Percentiles rank a stretch among this genome's conserved stretches.
Conservation (phyloP, 2,797 vertebrate genomes). For the Spondyliosoma cantharus region DNA sequence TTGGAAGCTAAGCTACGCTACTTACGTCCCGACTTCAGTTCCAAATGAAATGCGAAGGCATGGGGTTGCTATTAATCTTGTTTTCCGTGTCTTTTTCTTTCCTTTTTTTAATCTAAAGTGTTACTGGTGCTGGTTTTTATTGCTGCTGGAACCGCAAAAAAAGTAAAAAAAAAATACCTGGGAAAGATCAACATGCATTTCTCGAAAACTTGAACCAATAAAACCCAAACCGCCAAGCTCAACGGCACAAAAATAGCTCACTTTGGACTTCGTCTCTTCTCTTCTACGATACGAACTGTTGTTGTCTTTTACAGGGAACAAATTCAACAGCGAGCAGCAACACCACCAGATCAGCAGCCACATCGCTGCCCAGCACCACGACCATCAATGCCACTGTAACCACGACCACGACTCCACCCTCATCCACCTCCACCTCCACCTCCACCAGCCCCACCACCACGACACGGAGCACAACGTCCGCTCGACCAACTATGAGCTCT, state of each 20-base stretch:
- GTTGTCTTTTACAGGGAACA: conserved; percentile 5
- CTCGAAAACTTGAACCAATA: neutral
- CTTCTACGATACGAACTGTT: neutral
- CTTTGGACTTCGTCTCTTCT: neutral
- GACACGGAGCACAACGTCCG: neutral
- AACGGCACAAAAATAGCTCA: neutral
- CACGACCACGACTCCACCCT: no score
- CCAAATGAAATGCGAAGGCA: no score
- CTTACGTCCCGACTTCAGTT: neutral
- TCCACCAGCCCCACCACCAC: no score
- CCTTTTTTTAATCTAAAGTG: no score
- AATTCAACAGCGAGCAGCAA: accelerated
- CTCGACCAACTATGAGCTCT: accelerated
- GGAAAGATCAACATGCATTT: neutral
- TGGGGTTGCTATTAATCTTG: no score
- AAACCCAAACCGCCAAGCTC: neutral
- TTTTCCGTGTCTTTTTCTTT: no score
- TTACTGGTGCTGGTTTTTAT: no score
- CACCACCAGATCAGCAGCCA: accelerated
- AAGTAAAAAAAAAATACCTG: no score
- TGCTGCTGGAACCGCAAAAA: neutral
- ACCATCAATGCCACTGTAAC: neutral
- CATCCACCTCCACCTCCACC: neutral
- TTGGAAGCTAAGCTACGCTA: neutral
- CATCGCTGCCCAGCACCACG: neutral